Conservation (phyloP, 2,888 invertebrate genomes). For the Aleiodes leptofemur region DNA sequence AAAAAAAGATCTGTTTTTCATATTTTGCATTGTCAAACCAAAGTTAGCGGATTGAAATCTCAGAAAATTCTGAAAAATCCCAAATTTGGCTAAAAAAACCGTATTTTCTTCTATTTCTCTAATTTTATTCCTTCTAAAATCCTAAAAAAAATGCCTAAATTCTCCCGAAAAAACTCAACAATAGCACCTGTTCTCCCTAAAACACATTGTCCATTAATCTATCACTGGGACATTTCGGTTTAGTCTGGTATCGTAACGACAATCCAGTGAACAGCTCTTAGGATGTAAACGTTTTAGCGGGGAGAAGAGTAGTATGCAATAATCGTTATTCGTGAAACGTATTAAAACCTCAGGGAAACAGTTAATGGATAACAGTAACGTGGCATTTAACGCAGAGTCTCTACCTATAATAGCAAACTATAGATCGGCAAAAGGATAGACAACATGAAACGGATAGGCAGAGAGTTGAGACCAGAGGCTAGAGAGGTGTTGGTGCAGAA, state of each 20-base stretch:
- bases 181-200: not conserved
- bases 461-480: too few species aligned
- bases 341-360: conserved; percentile 33
- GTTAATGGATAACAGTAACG: conserved; percentile 19
- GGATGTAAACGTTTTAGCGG: too few species aligned
- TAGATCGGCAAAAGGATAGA: conserved; percentile 9
- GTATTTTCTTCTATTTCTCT: too few species aligned
- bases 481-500: not conserved
- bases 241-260: conserved; percentile 23
- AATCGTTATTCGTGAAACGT: conserved; percentile 32
- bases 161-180: too few species aligned
- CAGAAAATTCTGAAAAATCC: too few species aligned
- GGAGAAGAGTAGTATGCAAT: conserved; percentile 11
- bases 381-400: conserved; percentile 18
- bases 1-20: too few species aligned
- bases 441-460: conserved; percentile 15
- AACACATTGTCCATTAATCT: not conserved
- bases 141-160: too few species aligned
- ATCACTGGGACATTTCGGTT: not conserved
- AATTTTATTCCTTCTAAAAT: too few species aligned
- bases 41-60: too few species aligned
- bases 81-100: too few species aligned
- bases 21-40: too few species aligned
- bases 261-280: conserved; percentile 14
- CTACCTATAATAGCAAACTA: conserved; percentile 10